Conservation (phyloP, 2,113 vertebrate genomes). For the Phaethornis superciliosus region DNA sequence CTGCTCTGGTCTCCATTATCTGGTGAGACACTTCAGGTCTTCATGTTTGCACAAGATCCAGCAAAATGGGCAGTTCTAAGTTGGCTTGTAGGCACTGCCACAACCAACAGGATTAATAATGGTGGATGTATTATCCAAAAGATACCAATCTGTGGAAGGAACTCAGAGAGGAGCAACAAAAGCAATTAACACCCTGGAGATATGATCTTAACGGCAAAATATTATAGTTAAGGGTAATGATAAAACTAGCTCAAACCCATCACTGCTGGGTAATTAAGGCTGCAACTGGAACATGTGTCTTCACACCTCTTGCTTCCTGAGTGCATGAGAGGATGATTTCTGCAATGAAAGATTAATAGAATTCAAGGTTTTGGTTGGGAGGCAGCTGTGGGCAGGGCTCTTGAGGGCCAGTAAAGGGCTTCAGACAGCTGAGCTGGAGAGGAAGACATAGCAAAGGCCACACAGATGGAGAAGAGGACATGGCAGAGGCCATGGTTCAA, state of each 20-base stretch:
- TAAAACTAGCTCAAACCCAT: neutral
- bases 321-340: neutral
- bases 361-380: neutral
- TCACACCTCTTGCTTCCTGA: neutral
- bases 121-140: neutral
- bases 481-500: neutral
- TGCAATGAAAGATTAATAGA: neutral
- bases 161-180: neutral
- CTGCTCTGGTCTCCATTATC: neutral
- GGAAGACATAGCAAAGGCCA: neutral
- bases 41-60: slow-evolving; percentile 13
- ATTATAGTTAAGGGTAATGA: neutral
- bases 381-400: neutral
- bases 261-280: neutral
- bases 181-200: slow-evolving; percentile 3
- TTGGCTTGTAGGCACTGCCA: neutral
- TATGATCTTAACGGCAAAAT: neutral
- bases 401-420: neutral
- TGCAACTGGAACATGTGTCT: neutral
- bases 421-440: fast-evolving
- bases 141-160: neutral
- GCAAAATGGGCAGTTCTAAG: neutral
- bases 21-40: neutral
- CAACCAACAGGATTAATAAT: neutral
- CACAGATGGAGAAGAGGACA: fast-evolving